phyloP scores from a whole-genome alignment of 2,888 invertebrate species.

The Synanthedon vespiformis region DNA sequence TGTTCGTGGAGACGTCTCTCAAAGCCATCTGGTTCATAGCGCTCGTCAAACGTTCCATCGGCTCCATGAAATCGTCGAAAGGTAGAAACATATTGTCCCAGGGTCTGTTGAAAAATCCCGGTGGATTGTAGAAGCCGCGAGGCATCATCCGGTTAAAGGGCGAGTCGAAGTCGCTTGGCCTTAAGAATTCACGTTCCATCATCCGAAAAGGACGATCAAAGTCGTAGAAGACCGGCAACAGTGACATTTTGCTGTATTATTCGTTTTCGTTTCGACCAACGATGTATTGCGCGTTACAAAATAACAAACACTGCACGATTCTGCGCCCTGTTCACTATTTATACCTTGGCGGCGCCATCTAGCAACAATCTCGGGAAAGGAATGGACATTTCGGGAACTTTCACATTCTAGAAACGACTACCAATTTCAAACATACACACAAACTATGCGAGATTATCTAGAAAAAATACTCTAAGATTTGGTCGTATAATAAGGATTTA shows the following conservation, averaged over 20 bases:
- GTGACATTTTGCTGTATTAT: constrained; percentile 32
- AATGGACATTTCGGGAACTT: constrained; percentile 22
- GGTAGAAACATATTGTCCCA: constrained; percentile 23
- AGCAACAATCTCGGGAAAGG: constrained; percentile 7
- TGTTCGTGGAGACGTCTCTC: constrained; percentile 48
- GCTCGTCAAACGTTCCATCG: constrained; percentile 38
- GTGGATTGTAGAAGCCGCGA: constrained; percentile 13
- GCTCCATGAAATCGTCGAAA: constrained; percentile 26
- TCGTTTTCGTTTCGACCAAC: too few species aligned
- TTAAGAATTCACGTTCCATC: constrained; percentile 44
- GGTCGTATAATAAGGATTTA: background rate
- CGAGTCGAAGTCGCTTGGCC: constrained; percentile 23
- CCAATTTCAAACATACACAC: background rate
- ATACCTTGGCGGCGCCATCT: constrained; percentile 31
- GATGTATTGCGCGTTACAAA: too few species aligned
- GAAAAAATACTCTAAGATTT: constrained; percentile 1
- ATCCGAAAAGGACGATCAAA: constrained; percentile 39
- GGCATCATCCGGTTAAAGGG: constrained; percentile 19
- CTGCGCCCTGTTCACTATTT: constrained; percentile 14
- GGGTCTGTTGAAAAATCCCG: constrained; percentile 19
- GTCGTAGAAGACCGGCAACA: constrained; percentile 38
- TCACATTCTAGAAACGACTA: constrained; percentile 10
- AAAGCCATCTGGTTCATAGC: constrained; percentile 46
- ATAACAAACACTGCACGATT: constrained; percentile 5
- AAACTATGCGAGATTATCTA: constrained; percentile 3